Base-by-base conservation (phyloP, 2,113 vertebrate species). In the Candoia aspera region DNA sequence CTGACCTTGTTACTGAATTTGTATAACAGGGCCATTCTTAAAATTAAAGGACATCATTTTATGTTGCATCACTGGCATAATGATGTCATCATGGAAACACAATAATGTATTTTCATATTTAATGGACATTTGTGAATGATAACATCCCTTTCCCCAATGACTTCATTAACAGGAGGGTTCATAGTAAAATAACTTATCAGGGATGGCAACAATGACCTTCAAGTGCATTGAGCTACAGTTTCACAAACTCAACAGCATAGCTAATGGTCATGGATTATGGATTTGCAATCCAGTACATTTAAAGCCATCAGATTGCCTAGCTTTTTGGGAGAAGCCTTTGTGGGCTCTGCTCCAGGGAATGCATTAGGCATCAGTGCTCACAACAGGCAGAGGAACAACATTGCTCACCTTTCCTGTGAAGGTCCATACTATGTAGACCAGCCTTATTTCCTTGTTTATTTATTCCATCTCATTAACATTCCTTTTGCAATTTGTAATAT, bases 401-500 rank as follows among this genome's bases (percentile, higher is more conserved):
- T 79, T 79, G 68, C 68, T 79, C 68, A 37, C 24, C 13, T n/a
- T 54, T 54, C 5, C 49, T 54, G 53, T n/a, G 29, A 86, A 55
- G 33, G 26, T 29, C 15, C 29, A 86, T 10, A 33, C 88, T 33
- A n/a, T 90, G 86, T 0, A 17, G 17, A 24, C 57, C 21, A 79
- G 42, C 12, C 87, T 54, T 84, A 24, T 57, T 4, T 79, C 90
- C 37, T 53, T 86, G 0, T 68, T 79, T 23, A 33, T 33, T 54
- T 91, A 93, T 64, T 59, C 8, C 0, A 1, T 83, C 92, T 93
- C 58, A 86, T 86, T 89, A 91, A 87, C 83, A 91, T 49, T 11
- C 13, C 64, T 93, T 96, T 93, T 96, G 87, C 90, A 93, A 55
- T 23, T 88, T 68, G 90, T 54, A 46, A 10, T 86, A 90, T 95